Evolutionary conservation across 1,140 invertebrate species (phyloP).

Genomic region (Drosophila gunungcola): DNA sequence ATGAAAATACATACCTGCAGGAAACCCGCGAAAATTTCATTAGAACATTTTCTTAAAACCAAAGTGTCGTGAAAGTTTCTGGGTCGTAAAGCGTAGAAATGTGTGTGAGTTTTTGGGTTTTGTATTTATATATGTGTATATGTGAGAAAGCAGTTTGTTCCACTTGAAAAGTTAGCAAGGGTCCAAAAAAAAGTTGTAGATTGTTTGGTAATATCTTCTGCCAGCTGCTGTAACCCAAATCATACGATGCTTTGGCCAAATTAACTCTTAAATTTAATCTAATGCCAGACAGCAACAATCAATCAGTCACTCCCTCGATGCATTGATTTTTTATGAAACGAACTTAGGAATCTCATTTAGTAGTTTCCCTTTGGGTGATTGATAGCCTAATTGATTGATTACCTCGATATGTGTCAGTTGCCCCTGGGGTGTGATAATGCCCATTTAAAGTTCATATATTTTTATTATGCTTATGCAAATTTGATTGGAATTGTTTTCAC

Average conservation of each 20-base stretch:
- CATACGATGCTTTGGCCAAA: slow-evolving; percentile 11
- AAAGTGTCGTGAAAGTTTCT: slow-evolving; percentile 34
- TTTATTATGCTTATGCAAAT: slow-evolving; percentile 41
- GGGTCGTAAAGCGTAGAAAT: neutral
- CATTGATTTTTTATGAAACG: neutral
- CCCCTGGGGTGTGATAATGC: slow-evolving; percentile 30
- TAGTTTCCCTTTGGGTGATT: slow-evolving; percentile 29
- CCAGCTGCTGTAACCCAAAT: slow-evolving; percentile 14
- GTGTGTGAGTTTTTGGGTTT: neutral
- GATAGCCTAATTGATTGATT: slow-evolving; percentile 61
- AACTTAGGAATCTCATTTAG: slow-evolving; percentile 7
- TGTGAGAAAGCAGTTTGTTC: slow-evolving; percentile 6
- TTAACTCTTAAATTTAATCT: slow-evolving; percentile 50
- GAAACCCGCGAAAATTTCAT: slow-evolving; percentile 32
- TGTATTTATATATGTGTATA: neutral
- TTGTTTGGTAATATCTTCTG: slow-evolving; percentile 28
- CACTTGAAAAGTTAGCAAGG: slow-evolving; percentile 32
- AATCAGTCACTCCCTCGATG: slow-evolving; percentile 22
- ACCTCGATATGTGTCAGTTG: slow-evolving; percentile 12
- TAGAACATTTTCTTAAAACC: slow-evolving; percentile 36
- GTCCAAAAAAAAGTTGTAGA: slow-evolving; percentile 31
- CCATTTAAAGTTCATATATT: slow-evolving; percentile 34
- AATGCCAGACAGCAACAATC: slow-evolving; percentile 38
- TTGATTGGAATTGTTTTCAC: slow-evolving; percentile 31
- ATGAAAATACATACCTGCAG: slow-evolving; percentile 43